Conservation (phyloP, 2,888 invertebrate genomes). For the Odontothrips loti region DNA sequence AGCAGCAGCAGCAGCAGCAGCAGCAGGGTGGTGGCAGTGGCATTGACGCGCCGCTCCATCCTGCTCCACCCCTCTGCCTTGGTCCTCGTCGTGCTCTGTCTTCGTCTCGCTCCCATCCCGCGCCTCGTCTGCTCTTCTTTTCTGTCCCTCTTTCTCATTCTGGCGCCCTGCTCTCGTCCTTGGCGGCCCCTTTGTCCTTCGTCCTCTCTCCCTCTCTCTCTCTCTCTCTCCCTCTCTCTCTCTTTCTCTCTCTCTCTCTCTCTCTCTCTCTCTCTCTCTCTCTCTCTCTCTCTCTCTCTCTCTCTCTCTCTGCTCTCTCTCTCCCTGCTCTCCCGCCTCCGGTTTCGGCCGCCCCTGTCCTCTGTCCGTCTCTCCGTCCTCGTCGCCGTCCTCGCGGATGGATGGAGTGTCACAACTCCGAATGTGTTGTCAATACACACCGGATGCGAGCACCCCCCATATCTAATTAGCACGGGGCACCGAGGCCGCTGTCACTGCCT, state of each 20-base stretch:
- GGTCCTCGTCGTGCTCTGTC: too few relatives aligned
- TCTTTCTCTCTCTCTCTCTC: not conserved
- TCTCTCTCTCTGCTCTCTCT: not conserved
- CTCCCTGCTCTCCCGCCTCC: not conserved
- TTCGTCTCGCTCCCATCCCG: too few relatives aligned
- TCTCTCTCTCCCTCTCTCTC: not conserved
- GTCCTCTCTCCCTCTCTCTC: not conserved
- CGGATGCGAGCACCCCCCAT: not conserved
- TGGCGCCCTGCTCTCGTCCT: not conserved
- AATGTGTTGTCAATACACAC: conserved; percentile 7
- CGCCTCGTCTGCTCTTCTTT: too few relatives aligned
- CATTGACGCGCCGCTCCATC: too few relatives aligned
- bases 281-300: conserved; percentile 1
- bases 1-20: too few relatives aligned
- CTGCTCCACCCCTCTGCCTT: too few relatives aligned
- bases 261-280: conserved; percentile 15
- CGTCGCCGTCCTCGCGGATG: not conserved
- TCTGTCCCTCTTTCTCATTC: not conserved
- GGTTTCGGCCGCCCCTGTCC: not conserved
- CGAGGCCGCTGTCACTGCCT: conserved; percentile 16
- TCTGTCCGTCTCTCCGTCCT: not conserved
- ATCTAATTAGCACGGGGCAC: conserved; percentile 31
- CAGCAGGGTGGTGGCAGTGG: too few relatives aligned
- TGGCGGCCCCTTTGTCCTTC: not conserved
- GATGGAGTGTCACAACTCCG: conserved; percentile 4